A percentile compares a stretch with the other conserved stretches of the same genome.
These are phyloP conservation scores for Acrobeloides nanus DNA, from an alignment of 2,888 invertebrate species.

Conservation along the genomic window DNA sequence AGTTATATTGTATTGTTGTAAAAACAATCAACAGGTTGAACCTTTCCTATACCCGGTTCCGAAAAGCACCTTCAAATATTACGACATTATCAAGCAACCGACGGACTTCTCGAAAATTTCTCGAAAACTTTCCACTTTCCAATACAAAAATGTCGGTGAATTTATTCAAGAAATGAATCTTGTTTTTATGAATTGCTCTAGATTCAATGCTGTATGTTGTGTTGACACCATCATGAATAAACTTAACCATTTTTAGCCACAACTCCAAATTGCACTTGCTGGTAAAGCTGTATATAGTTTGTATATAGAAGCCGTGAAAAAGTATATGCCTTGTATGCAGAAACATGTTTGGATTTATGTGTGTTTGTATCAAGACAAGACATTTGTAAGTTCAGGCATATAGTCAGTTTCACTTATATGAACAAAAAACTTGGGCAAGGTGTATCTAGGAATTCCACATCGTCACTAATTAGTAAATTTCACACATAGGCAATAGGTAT, in stretches of 20 bases:
- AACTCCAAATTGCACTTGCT: conserved; percentile 10
- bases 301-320: conserved; percentile 26
- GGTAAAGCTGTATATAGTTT: conserved; percentile 22
- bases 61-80: conserved; percentile 12
- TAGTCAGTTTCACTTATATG: too few species aligned
- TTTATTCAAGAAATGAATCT: conserved; percentile 30
- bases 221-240: too few species aligned
- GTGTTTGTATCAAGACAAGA: too few species aligned
- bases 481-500: too few species aligned
- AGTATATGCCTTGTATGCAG: conserved; percentile 19
- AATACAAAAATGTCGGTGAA: conserved; percentile 10
- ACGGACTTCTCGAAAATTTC: conserved; percentile 20
- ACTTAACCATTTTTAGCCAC: conserved; percentile 24
- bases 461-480: too few species aligned
- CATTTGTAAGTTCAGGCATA: too few species aligned
- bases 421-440: too few species aligned
- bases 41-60: conserved; percentile 19
- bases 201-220: conserved; percentile 28
- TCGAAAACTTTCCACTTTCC: conserved; percentile 3
- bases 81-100: conserved; percentile 20
- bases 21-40: conserved; percentile 16
- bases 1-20: conserved; percentile 22
- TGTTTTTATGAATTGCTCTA: conserved; percentile 27
- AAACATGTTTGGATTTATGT: conserved; percentile 13
- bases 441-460: too few species aligned